phyloP scores from a whole-genome alignment of 2,797 vertebrate species.

The Danio tinwini region DNA sequence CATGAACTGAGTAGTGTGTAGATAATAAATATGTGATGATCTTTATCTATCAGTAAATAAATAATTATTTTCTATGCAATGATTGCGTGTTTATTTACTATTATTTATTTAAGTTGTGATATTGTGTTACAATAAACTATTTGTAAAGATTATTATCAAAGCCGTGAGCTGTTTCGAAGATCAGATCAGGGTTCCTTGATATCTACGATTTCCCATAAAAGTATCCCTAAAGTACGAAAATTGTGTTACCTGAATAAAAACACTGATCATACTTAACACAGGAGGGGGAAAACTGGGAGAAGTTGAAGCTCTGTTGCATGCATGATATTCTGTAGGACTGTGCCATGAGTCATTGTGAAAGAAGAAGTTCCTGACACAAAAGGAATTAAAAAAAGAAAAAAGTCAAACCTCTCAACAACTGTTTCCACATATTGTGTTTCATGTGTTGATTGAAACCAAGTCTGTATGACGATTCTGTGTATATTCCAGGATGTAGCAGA shows the following conservation, averaged over 20 bases:
- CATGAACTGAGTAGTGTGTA: background rate
- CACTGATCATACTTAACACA: background rate
- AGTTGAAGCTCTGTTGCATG: conserved; percentile 42
- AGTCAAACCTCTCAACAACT: conserved; percentile 45
- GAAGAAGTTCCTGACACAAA: conserved; percentile 61
- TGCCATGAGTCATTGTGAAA: conserved; percentile 62
- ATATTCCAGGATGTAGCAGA: conserved; percentile 17
- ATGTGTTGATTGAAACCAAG: conserved; percentile 10
- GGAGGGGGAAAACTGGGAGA: conserved; percentile 46
- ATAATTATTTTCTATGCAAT: background rate
- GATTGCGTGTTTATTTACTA: too few relatives aligned
- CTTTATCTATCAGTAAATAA: background rate
- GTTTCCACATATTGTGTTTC: conserved; percentile 42
- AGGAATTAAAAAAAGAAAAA: conserved; percentile 25
- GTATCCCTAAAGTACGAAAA: conserved; percentile 4
- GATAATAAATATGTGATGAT: background rate
- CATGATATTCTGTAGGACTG: conserved; percentile 48
- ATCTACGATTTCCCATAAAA: conserved; percentile 6
- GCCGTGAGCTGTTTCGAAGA: background rate
- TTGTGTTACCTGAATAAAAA: background rate
- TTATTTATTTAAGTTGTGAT: background rate
- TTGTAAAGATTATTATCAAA: background rate
- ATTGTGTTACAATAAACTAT: background rate
- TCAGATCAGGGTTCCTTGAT: background rate
- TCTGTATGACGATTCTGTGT: background rate